Conservation (phyloP, 2,797 vertebrate species). For the Rhinogobio ventralis region DNA sequence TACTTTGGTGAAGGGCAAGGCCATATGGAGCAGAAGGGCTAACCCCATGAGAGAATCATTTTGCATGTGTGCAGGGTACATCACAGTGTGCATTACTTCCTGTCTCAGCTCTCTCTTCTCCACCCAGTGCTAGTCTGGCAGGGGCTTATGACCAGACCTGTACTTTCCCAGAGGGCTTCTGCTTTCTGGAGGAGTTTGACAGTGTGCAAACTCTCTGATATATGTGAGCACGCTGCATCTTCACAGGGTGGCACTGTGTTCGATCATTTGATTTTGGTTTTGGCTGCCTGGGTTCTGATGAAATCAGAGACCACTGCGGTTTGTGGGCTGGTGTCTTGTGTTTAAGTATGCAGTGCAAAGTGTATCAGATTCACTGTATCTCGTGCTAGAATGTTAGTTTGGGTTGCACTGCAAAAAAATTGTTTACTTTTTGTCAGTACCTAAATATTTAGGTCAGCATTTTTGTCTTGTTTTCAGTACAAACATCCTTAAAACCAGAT, state of each 20-base stretch:
- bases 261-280: neutral
- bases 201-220: constrained; percentile 22
- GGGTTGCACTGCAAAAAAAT: neutral
- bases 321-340: neutral
- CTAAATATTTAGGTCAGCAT: neutral
- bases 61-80: constrained; percentile 61
- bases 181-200: constrained; percentile 6
- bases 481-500: neutral
- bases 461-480: neutral
- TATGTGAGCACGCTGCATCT: neutral
- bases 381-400: neutral
- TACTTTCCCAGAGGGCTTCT: constrained; percentile 7
- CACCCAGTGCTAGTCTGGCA: constrained; percentile 60
- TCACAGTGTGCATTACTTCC: constrained; percentile 52
- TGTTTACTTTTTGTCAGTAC: neutral
- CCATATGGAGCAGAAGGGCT: constrained; percentile 63
- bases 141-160: neutral
- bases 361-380: neutral
- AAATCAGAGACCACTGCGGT: neutral
- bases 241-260: neutral
- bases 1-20: constrained; percentile 45
- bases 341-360: neutral
- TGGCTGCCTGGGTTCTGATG: constrained; percentile 8
- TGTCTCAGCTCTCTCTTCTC: constrained; percentile 53
- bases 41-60: constrained; percentile 60